Conservation (phyloP, 2,888 invertebrate species). For the Megaustenia siamemsis region DNA sequence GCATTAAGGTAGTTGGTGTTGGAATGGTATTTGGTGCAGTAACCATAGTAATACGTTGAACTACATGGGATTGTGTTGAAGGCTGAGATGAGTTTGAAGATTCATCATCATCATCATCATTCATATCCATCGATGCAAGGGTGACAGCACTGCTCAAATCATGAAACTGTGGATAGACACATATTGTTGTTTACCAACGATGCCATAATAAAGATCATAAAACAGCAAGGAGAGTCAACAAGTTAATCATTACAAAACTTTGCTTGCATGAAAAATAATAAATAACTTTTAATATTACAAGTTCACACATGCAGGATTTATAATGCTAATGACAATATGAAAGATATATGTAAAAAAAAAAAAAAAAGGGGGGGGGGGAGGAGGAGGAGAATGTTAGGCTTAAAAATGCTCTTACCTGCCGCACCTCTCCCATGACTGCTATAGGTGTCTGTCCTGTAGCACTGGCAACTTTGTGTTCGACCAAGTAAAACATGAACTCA, state of each 20-base stretch:
- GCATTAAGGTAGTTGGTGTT: constrained; percentile 70
- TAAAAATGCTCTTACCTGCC: constrained; percentile 63
- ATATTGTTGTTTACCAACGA: too few species aligned
- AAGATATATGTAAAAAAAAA: too few species aligned
- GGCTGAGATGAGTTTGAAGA: constrained; percentile 54
- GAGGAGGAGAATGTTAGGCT: too few species aligned
- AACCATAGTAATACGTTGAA: constrained; percentile 51
- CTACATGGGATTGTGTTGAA: constrained; percentile 56
- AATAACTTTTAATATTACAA: too few species aligned
- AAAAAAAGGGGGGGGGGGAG: too few species aligned
- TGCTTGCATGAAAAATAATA: too few species aligned
- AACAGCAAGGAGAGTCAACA: too few species aligned
- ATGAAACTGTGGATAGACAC: constrained; percentile 68
- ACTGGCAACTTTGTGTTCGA: constrained; percentile 96
- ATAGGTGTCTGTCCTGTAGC: constrained; percentile 95
- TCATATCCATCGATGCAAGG: constrained; percentile 68
- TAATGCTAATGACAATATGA: too few species aligned
- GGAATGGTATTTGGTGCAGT: constrained; percentile 47
- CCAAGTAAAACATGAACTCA: constrained; percentile 99
- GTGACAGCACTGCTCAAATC: constrained; percentile 75
- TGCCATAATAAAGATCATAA: too few species aligned
- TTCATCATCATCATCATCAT: constrained; percentile 58
- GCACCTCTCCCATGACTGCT: constrained; percentile 88
- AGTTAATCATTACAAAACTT: too few species aligned
- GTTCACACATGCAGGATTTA: too few species aligned